Evolutionary conservation across 1,140 invertebrate species (phyloP).

Genomic region (Mactra quadrangularis): DNA sequence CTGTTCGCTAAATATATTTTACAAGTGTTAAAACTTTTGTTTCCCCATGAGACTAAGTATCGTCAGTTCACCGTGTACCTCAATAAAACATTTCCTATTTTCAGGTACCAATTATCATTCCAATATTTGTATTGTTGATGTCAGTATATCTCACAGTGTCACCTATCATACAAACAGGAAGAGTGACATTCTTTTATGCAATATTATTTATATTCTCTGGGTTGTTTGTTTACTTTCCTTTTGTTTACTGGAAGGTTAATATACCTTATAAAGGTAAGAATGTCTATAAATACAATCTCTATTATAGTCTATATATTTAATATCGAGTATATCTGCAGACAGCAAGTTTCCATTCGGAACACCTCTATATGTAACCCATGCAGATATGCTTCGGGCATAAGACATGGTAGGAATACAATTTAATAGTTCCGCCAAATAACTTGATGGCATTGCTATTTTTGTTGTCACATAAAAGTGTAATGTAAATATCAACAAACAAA

Average conservation of each 20-base stretch:
- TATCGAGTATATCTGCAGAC: no score
- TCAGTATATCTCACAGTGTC: slow-evolving; percentile 89
- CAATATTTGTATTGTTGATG: slow-evolving; percentile 89
- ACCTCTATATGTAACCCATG: not conserved
- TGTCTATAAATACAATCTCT: not conserved
- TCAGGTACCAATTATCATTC: slow-evolving; percentile 90
- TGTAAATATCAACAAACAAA: no score
- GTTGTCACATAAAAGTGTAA: no score
- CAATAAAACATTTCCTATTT: no score
- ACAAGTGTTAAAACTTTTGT: no score
- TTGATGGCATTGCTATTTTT: no score
- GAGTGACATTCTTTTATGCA: slow-evolving; percentile 90
- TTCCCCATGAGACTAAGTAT: no score
- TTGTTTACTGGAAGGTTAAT: slow-evolving; percentile 88
- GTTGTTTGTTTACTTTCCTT: slow-evolving; percentile 89
- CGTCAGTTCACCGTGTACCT: no score
- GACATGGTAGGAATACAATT: no score
- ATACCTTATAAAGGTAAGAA: slow-evolving; percentile 80
- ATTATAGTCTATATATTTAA: no score
- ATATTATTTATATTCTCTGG: slow-evolving; percentile 89
- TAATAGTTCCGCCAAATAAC: no score
- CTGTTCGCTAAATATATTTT: no score
- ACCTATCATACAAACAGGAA: slow-evolving; percentile 90
- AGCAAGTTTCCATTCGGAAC: not conserved
- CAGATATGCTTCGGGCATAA: not conserved